Evolutionary conservation across 2,113 vertebrate genomes (phyloP).

Genomic region (Leptobrachium ailaonicum): DNA sequence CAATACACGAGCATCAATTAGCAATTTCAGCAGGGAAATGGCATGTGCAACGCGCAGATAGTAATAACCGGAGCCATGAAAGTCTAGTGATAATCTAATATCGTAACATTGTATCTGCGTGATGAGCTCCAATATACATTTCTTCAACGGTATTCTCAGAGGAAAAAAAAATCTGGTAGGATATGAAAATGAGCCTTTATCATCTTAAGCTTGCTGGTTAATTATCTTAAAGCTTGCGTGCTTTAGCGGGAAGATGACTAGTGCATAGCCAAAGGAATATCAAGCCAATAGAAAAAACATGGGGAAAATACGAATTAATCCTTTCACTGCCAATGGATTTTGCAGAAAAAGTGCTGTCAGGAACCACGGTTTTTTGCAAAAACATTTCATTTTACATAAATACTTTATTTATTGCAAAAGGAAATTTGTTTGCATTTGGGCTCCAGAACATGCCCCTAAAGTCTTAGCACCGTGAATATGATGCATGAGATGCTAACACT

Average conservation of each 20-base stretch:
- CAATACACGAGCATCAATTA: slow-evolving; percentile 1
- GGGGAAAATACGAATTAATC: no score
- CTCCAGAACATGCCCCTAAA: no score
- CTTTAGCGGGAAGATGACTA: neutral
- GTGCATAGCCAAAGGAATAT: no score
- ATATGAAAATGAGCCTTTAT: neutral
- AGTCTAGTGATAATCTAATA: neutral
- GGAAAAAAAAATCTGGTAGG: neutral
- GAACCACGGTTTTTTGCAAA: no score
- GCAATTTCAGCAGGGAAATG: neutral
- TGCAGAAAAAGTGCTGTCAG: no score
- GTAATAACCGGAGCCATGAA: neutral
- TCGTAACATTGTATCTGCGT: neutral
- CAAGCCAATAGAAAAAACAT: no score
- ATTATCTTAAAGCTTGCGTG: neutral
- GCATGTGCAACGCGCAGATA: neutral
- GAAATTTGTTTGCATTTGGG: no score
- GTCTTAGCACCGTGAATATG: no score
- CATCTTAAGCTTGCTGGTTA: neutral
- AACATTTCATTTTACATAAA: no score
- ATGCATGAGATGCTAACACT: no score
- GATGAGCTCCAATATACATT: neutral
- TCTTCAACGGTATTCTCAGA: neutral
- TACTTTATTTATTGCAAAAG: no score
- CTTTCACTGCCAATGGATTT: no score